Evolutionary conservation across 2,113 vertebrate genomes (phyloP).

Genomic region (Pseudolaguvia tuberculata): DNA sequence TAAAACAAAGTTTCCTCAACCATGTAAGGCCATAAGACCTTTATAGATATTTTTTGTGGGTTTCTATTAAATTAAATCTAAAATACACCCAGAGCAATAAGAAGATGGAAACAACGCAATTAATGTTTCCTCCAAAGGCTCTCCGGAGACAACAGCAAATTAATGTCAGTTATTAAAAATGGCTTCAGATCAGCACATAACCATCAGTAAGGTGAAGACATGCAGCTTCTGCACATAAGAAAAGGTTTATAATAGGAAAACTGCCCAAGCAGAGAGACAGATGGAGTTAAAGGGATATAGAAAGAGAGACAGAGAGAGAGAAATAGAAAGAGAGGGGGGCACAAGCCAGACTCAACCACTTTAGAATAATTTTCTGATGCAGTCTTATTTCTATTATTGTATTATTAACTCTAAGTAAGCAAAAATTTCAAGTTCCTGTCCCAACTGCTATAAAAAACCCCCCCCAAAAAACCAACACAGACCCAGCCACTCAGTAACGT

Average conservation of each 20-base stretch:
- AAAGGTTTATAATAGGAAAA: not conserved
- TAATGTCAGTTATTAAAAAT: not conserved
- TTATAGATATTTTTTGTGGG: not conserved
- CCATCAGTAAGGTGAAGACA: not conserved
- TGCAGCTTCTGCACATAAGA: not conserved
- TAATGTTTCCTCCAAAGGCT: not conserved
- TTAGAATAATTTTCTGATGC: too few relatives aligned
- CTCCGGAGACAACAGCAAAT: not conserved
- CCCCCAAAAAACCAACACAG: slow-evolving; percentile 26
- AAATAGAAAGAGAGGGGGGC: not conserved
- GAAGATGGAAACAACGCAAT: not conserved
- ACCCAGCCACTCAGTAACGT: not conserved
- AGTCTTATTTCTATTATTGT: too few relatives aligned
- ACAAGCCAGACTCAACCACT: too few relatives aligned
- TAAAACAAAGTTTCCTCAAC: not conserved
- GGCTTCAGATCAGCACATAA: not conserved
- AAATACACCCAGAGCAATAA: not conserved
- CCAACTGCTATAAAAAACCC: slow-evolving; percentile 13
- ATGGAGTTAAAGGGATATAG: not conserved
- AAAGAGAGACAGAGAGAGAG: too few relatives aligned
- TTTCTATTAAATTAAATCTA: slow-evolving; percentile 2
- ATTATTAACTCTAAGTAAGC: too few relatives aligned
- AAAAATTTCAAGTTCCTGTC: too few relatives aligned
- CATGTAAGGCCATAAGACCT: not conserved
- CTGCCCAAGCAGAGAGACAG: not conserved